Conservation (phyloP, 2,113 vertebrate genomes). For the Eulacestoma nigropectus region DNA sequence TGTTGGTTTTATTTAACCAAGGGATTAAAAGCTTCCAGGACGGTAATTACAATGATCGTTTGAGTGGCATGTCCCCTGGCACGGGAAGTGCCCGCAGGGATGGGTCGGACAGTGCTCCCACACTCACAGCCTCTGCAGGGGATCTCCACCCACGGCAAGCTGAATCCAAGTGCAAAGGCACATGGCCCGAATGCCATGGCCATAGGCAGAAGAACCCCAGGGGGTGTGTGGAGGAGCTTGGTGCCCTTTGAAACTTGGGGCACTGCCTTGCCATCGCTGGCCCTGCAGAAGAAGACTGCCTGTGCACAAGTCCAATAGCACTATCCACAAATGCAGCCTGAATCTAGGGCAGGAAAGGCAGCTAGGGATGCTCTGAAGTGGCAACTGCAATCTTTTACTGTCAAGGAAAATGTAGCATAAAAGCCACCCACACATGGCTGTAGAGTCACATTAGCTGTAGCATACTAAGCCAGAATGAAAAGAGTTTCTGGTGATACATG, state of each 20-base stretch:
- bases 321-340: not conserved
- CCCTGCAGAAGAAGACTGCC: not conserved
- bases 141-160: not conserved
- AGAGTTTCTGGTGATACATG: not conserved
- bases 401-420: not conserved
- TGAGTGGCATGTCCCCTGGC: not conserved
- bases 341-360: not conserved
- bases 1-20: conserved; percentile 25
- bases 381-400: not conserved
- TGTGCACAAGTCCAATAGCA: fast-evolving
- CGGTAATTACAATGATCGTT: not conserved
- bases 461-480: not conserved
- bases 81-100: not conserved
- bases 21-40: conserved; percentile 38
- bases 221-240: fast-evolving
- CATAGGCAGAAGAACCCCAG: not conserved
- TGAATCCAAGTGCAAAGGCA: not conserved
- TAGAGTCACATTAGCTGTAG: not conserved
- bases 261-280: fast-evolving
- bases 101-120: not conserved
- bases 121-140: not conserved
- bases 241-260: not conserved
- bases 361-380: not conserved
- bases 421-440: not conserved
- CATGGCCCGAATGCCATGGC: fast-evolving